Evolutionary conservation across 2,888 invertebrate genomes (phyloP).

Genomic region (Teleogryllus oceanicus): DNA sequence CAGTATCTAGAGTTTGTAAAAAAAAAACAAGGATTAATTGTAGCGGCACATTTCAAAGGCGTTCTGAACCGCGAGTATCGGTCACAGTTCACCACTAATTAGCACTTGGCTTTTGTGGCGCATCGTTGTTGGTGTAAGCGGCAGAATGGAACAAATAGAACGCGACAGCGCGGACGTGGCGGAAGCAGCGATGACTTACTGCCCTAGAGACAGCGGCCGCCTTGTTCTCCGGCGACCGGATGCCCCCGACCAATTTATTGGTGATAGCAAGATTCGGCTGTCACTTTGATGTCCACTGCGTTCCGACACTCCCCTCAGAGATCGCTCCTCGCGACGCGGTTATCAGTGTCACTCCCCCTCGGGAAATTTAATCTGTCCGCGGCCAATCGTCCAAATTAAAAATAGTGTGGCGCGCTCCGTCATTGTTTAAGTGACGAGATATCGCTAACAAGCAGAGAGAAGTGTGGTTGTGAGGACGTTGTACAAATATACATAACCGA

Average conservation of each 20-base stretch:
- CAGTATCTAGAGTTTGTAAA: too few species aligned
- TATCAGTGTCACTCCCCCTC: too few species aligned
- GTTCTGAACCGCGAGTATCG: background rate
- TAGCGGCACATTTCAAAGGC: background rate
- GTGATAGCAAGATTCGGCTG: background rate
- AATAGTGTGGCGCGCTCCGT: too few species aligned
- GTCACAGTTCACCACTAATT: conserved; percentile 9
- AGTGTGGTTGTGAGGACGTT: too few species aligned
- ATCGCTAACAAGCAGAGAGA: too few species aligned
- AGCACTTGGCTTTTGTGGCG: background rate
- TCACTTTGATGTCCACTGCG: background rate
- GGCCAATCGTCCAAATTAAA: too few species aligned
- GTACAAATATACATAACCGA: too few species aligned
- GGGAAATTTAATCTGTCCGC: too few species aligned
- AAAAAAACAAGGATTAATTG: background rate
- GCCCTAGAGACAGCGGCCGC: background rate
- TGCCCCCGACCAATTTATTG: background rate
- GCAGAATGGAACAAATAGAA: background rate
- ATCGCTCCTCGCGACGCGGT: too few species aligned
- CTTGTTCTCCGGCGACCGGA: background rate
- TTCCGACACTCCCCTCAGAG: too few species aligned
- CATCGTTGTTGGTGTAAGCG: background rate
- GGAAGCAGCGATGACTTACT: background rate
- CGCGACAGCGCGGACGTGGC: background rate
- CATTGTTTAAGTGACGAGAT: too few species aligned